Evolutionary conservation across 2,113 vertebrate species (phyloP), one percentile per base, ranked within the genome.

Genomic region (Anhinga rufa): DNA sequence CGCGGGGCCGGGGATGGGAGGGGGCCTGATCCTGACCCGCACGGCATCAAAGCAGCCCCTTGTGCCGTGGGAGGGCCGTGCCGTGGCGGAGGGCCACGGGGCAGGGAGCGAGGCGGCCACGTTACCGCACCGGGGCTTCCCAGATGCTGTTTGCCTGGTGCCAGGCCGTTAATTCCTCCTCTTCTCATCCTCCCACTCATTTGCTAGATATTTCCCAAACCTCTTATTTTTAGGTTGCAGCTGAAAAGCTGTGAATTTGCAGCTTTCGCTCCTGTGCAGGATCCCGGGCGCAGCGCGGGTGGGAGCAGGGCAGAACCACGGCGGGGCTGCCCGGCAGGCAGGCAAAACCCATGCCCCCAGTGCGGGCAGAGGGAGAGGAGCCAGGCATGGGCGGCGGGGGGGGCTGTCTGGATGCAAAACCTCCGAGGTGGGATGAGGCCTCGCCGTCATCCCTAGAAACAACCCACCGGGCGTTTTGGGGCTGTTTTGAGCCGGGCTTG

Each of bases 151-250:
- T 68, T 86, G 85, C 91, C 88, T 96, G 93, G 95, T 64, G 3
- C 94, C 90, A 49, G 89, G 92, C 96, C 93, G 66, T 85, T 57
- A 91, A 91, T 88, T 91, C 92, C 96, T 92, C 85, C 85, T 77
- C 82, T 93, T 76, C 88, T 96, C 90, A 18, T 77, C 94, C 93
- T 95, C 94, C 96, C 87, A 96, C 96, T 95, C 91, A 88, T 97
- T 95, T 95, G 94, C 93, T 95, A 66, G 93, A 93, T 94, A 92
- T 97, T 95, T 97, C 95, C 96, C 96, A 93, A 96, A 95, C 69
- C 93, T 93, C 84, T 93, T 96, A 97, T 96, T 97, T 97, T 97
- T 97, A 96, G 95, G 93, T 52, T 86, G 95, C 92, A 93, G 95
- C 95, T 94, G 95, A 92, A 77, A 95, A 96, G 84, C 92, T 90